Evolutionary conservation across 2,797 vertebrate species (phyloP).

Genomic region (Tolypeutes matacus): DNA sequence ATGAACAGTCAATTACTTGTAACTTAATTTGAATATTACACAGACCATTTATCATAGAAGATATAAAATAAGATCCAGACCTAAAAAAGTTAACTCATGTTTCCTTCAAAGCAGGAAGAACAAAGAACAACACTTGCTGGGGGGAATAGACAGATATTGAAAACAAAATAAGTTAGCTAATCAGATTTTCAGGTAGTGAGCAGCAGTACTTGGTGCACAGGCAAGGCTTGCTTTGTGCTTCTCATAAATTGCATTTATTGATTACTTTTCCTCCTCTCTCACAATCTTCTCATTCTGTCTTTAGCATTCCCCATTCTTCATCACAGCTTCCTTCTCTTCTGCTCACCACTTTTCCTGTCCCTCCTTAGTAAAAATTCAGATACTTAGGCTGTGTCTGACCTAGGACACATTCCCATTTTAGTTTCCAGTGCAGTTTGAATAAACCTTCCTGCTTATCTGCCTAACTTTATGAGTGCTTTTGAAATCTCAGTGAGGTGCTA

Average conservation of each 20-base stretch:
- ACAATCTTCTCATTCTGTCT: constrained; percentile 80
- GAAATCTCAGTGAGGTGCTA: background rate
- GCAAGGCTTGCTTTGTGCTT: constrained; percentile 79
- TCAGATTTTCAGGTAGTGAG: constrained; percentile 80
- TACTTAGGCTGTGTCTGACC: constrained; percentile 71
- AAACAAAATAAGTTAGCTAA: constrained; percentile 80
- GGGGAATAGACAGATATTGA: constrained; percentile 73
- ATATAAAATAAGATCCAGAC: constrained; percentile 59
- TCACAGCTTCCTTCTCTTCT: constrained; percentile 76
- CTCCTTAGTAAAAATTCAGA: constrained; percentile 68
- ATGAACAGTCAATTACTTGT: constrained; percentile 74
- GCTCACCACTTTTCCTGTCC: constrained; percentile 64
- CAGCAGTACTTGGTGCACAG: constrained; percentile 47
- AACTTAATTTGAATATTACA: constrained; percentile 72
- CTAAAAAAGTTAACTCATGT: constrained; percentile 79
- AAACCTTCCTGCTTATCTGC: background rate
- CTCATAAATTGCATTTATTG: constrained; percentile 86
- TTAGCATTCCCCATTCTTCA: constrained; percentile 75
- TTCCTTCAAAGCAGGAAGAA: constrained; percentile 77
- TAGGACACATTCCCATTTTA: constrained; percentile 33
- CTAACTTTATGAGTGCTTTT: background rate
- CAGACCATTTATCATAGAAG: constrained; percentile 64
- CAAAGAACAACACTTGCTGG: constrained; percentile 75
- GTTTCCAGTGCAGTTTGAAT: constrained; percentile 66
- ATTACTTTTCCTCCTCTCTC: constrained; percentile 83